Percentiles rank a stretch among this genome's conserved stretches.
Evolutionary conservation across 2,113 vertebrate species (phyloP).

Genomic region (Nycticorax nycticorax): DNA sequence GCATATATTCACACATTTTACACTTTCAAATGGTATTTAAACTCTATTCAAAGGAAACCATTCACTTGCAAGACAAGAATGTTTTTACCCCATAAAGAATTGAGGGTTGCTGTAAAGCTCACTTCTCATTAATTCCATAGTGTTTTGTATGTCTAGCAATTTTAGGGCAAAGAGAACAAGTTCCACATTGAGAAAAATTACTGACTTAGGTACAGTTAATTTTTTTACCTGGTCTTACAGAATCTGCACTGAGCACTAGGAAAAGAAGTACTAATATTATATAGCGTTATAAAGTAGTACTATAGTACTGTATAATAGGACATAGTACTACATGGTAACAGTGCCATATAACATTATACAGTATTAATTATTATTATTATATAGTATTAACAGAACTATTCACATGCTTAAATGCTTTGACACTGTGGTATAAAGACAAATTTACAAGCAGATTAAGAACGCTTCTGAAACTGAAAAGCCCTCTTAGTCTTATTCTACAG

Average conservation of each 20-base stretch:
- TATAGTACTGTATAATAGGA: not conserved
- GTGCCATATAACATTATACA: not conserved
- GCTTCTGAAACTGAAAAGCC: not conserved
- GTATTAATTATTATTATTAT: not conserved
- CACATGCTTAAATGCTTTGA: not conserved
- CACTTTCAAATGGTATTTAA: not conserved
- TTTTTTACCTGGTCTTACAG: not conserved
- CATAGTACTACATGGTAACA: not conserved
- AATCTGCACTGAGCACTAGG: not conserved
- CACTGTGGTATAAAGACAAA: not conserved
- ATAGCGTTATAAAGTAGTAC: not conserved
- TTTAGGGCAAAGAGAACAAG: not conserved
- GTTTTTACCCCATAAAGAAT: not conserved
- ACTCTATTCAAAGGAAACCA: not conserved
- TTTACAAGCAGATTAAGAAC: not conserved
- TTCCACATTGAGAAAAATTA: not conserved
- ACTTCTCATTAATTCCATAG: not conserved
- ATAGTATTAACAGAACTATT: not conserved
- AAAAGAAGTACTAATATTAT: not conserved
- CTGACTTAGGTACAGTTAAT: not conserved
- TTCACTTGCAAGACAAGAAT: not conserved
- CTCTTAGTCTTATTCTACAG: not conserved
- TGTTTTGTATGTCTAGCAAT: not conserved
- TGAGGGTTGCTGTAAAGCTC: not conserved
- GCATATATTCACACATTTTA: accelerated